Percentiles rank a stretch among this genome's conserved stretches.
Evolutionary conservation across 1,140 invertebrate species (phyloP).

Genomic region (Drosophila parabipectinata): DNA sequence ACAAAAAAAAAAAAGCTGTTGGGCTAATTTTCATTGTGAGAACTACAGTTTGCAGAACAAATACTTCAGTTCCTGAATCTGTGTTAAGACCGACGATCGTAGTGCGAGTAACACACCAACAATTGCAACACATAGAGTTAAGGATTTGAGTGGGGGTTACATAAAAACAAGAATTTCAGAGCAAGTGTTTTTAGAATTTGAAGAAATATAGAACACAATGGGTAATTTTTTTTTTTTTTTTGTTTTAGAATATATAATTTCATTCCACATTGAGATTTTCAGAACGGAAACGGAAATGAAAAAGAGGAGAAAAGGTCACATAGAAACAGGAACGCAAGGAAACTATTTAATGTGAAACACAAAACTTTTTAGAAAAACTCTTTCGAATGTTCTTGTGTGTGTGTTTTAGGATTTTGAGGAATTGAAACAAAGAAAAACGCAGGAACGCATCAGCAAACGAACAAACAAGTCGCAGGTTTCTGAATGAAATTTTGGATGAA

Average conservation of each 20-base stretch:
- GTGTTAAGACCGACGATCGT: constrained; percentile 38
- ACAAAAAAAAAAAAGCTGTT: constrained; percentile 27
- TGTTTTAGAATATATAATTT: constrained; percentile 29
- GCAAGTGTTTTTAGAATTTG: not conserved
- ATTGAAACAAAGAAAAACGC: constrained; percentile 53
- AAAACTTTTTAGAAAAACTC: constrained; percentile 19
- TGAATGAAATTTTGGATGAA: not conserved
- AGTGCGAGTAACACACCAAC: constrained; percentile 72
- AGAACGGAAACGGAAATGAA: constrained; percentile 42
- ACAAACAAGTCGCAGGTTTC: constrained; percentile 62
- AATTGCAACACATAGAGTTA: constrained; percentile 56
- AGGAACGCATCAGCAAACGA: constrained; percentile 74
- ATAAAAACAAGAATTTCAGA: constrained; percentile 21
- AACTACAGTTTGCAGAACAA: constrained; percentile 31
- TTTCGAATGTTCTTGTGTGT: constrained; percentile 13
- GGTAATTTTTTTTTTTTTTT: constrained; percentile 3
- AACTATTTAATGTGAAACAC: constrained; percentile 18
- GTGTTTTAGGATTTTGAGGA: constrained; percentile 8
- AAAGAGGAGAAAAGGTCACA: constrained; percentile 22
- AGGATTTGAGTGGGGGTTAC: constrained; percentile 26
- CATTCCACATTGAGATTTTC: constrained; percentile 74
- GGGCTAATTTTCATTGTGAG: constrained; percentile 6
- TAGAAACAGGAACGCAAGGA: constrained; percentile 33
- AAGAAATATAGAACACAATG: constrained; percentile 28
- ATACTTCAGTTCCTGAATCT: constrained; percentile 25